A percentile compares a stretch with the other conserved stretches of the same genome.
Evolutionary conservation across 2,888 invertebrate species (phyloP).

Genomic region (Priocnemis perturbator): DNA sequence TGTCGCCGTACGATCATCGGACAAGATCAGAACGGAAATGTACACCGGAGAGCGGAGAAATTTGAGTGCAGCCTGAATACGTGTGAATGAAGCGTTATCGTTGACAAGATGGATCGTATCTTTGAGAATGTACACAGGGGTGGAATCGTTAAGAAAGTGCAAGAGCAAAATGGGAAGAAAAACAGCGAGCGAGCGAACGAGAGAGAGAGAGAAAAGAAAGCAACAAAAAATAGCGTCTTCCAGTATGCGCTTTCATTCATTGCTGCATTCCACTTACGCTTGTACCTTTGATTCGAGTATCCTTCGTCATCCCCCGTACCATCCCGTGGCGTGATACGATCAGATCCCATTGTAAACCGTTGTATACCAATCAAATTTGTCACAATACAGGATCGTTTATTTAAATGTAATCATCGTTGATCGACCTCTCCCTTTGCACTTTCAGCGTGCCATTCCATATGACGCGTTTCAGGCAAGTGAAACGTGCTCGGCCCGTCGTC

Average conservation of each 20-base stretch:
- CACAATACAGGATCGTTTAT: constrained; percentile 73
- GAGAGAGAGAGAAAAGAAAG: constrained; percentile 18
- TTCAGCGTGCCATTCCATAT: too few species aligned
- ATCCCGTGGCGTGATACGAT: constrained; percentile 57
- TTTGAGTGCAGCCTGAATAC: too few species aligned
- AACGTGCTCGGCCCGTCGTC: too few species aligned
- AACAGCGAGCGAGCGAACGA: constrained; percentile 22
- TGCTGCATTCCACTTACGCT: constrained; percentile 54
- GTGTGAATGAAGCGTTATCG: too few species aligned
- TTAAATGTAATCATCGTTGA: constrained; percentile 56
- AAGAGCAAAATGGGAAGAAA: constrained; percentile 12
- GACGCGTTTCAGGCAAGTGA: too few species aligned
- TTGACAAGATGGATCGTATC: too few species aligned
- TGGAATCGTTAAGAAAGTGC: neutral
- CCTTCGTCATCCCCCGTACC: constrained; percentile 56
- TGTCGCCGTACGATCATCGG: constrained; percentile 12
- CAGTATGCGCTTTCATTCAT: constrained; percentile 56
- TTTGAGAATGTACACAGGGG: too few species aligned
- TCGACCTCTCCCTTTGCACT: neutral
- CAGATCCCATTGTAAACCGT: constrained; percentile 59
- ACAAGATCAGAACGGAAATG: constrained; percentile 17
- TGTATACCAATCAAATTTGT: constrained; percentile 70
- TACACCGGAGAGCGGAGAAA: neutral
- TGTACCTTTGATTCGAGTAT: constrained; percentile 58
- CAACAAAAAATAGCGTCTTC: constrained; percentile 55